A percentile compares a stretch with the other conserved stretches of the same genome.
These are phyloP conservation scores for Centroberyx gerrardi DNA, from an alignment of 2,797 vertebrate species.

Conservation along the genomic window DNA sequence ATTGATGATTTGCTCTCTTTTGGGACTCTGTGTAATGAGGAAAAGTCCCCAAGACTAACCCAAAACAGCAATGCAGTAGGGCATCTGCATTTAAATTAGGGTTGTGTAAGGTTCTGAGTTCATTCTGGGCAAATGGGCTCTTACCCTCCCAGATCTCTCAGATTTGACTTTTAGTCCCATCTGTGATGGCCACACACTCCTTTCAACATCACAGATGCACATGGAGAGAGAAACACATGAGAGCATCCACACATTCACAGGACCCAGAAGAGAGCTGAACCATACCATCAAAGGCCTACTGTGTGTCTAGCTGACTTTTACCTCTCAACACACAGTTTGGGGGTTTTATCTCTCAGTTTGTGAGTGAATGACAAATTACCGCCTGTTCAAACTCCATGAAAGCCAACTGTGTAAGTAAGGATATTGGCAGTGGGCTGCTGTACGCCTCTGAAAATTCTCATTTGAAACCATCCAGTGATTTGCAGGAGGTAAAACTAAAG, in stretches of 20 bases:
- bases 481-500: conserved; percentile 12
- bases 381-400: conserved; percentile 64
- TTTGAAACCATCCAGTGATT: conserved; percentile 30
- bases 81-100: conserved; percentile 15
- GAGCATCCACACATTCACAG: conserved; percentile 38
- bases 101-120: conserved; percentile 19
- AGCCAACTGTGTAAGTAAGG: conserved; percentile 22
- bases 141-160: conserved; percentile 28
- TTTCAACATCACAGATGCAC: conserved; percentile 64
- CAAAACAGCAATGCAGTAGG: not conserved
- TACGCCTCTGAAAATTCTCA: conserved; percentile 18
- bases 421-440: conserved; percentile 24
- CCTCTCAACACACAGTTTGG: conserved; percentile 39
- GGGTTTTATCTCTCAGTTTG: conserved; percentile 61
- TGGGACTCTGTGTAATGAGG: no score
- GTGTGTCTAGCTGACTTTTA: conserved; percentile 29
- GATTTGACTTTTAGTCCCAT: conserved; percentile 48
- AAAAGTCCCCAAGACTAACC: not conserved
- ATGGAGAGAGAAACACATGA: conserved; percentile 28
- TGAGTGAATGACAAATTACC: conserved; percentile 53
- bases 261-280: conserved; percentile 23
- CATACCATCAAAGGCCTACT: conserved; percentile 61
- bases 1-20: conserved; percentile 6
- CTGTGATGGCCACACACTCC: conserved; percentile 44
- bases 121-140: conserved; percentile 4